Conservation (phyloP, 2,888 invertebrate genomes). For the Zaprionus lineosus region DNA sequence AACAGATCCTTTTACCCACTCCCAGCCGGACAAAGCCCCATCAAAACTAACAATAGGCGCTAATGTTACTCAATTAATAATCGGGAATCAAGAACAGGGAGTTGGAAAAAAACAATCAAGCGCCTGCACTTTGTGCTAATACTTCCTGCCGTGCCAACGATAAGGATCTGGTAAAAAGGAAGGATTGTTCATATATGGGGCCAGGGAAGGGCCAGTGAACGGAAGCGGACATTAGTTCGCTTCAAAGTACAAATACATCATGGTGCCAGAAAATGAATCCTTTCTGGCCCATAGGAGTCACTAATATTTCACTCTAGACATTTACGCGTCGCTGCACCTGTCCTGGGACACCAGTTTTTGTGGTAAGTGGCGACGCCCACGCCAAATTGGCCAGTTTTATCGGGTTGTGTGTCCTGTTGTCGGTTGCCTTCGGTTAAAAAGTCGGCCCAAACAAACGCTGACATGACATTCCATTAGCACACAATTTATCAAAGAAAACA, state of each 20-base stretch:
- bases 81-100: no score
- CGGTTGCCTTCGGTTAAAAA: slow-evolving; percentile 51
- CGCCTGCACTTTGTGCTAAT: slow-evolving; percentile 62
- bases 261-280: slow-evolving; percentile 70
- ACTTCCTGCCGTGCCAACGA: slow-evolving; percentile 64
- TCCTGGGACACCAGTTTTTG: slow-evolving; percentile 18
- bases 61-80: slow-evolving; percentile 72
- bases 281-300: slow-evolving; percentile 34
- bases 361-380: slow-evolving; percentile 52
- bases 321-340: slow-evolving; percentile 63
- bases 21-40: not conserved
- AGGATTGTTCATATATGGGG: slow-evolving; percentile 51
- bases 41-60: slow-evolving; percentile 71
- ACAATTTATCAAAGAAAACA: slow-evolving; percentile 78
- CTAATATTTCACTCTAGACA: slow-evolving; percentile 50
- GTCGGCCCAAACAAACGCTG: slow-evolving; percentile 75
- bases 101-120: not conserved
- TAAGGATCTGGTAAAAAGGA: slow-evolving; percentile 62
- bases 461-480: slow-evolving; percentile 83
- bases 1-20: slow-evolving; percentile 55
- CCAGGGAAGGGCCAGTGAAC: slow-evolving; percentile 15
- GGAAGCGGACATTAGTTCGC: slow-evolving; percentile 61
- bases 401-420: slow-evolving; percentile 20
- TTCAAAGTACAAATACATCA: slow-evolving; percentile 66
- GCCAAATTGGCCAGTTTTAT: slow-evolving; percentile 72